These are phyloP conservation scores for Microcebus ravelobensis DNA, from an alignment of 2,113 vertebrate genomes.

Conservation along the genomic window DNA sequence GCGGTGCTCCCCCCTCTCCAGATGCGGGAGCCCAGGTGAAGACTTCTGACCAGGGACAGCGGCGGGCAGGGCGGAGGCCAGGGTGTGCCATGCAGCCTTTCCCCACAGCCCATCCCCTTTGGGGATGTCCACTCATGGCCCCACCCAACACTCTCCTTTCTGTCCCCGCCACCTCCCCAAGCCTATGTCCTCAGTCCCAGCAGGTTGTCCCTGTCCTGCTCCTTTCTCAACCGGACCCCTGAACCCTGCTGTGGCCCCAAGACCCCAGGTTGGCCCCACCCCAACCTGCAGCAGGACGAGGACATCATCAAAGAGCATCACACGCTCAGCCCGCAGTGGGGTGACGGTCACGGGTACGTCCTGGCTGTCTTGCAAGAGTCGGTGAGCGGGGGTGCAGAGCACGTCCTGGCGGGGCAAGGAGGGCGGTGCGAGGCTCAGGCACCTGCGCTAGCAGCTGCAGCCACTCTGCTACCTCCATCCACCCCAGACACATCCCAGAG, in stretches of 20 bases:
- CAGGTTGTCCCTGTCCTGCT: neutral
- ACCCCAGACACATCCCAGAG: neutral
- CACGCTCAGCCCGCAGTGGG: slow-evolving; percentile 63
- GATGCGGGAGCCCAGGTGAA: neutral
- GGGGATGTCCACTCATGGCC: too few relatives aligned
- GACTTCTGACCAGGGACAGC: neutral
- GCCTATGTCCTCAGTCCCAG: neutral
- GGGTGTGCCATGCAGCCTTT: rapidly evolving
- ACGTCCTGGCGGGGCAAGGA: slow-evolving; percentile 69
- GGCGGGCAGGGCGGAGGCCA: neutral
- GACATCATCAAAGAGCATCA: slow-evolving; percentile 86
- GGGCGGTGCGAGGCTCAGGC: neutral
- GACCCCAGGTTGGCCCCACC: neutral
- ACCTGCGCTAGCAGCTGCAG: neutral
- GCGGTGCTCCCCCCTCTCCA: neutral
- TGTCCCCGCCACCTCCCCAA: neutral
- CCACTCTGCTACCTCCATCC: neutral
- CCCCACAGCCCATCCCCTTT: neutral
- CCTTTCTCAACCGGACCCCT: neutral
- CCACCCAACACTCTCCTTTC: neutral
- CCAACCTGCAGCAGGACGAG: slow-evolving; percentile 86
- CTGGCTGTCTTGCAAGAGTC: slow-evolving; percentile 86
- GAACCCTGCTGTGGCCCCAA: neutral
- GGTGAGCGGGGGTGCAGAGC: slow-evolving; percentile 79
- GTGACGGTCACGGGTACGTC: slow-evolving; percentile 65